Evolutionary conservation across 92 coral and sea anemone genomes (phyloP), one percentile per base, ranked within the genome.

Genomic region (Epizoanthus ramosus): DNA sequence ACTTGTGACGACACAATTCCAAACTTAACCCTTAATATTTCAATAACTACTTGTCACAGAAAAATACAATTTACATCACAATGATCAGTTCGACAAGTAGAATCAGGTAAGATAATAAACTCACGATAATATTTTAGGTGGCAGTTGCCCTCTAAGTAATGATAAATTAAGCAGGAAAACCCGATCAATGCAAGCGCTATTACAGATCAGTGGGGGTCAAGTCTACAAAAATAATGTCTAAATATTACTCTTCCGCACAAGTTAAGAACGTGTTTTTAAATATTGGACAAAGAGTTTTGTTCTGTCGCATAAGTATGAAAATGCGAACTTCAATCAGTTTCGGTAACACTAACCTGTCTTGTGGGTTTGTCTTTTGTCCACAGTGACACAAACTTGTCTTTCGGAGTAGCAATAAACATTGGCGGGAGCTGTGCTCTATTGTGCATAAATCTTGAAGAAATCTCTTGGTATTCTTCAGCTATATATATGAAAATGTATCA

Each of bases 361-460:
- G 90, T 84, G 43, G 99, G 99, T 15, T 75, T 90, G 25, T 92
- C 90, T 81, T 84, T 91, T 59, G 99, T 96, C 99, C 99, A 96
- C 37, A 84, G 76, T 0, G 99, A 96, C 8, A 68, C 85, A 35
- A 86, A 74, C 73, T 92, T 91, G 85, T 96, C 99, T 41, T 90
- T 94, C 3, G 98, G 93, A 54, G 98, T 94, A 17, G 99, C 84
- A 57, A 96, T 88, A 65, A 93, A 89, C 85, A 96, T 24, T 4
- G 99, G 89, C 10, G 99, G 99, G 1, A 96, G 91, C 17, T 90
- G 93, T 9, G 89, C 25, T 77, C 99, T 89, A 83, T 85, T 94
- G 50, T 83, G 85, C 47, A 94, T 80, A 68, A 96, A 96, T 79
- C 88, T 90, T 59, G 98, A 86, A 3, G 89, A 85, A 56, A 96